A percentile compares a stretch with the other conserved stretches of the same genome.
Conservation (phyloP, 1,140 invertebrate species). For the Nasonia giraulti region DNA sequence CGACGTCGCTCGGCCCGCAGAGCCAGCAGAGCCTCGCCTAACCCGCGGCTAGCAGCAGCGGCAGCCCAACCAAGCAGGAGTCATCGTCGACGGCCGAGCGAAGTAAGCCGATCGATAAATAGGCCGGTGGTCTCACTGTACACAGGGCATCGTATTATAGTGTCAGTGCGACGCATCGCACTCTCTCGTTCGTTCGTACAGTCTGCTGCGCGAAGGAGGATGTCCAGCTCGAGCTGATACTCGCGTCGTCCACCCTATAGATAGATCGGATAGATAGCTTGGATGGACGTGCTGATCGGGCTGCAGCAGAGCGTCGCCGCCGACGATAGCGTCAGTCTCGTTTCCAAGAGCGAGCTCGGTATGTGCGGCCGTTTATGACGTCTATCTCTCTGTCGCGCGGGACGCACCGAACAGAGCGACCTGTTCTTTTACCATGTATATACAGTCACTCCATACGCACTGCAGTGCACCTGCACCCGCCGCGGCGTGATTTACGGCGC, state of each 20-base stretch:
- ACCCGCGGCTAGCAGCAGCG: background rate
- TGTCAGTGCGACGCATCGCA: background rate
- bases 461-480: too few relatives aligned
- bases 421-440: too few relatives aligned
- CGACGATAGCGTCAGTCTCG: constrained; percentile 22
- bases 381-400: too few relatives aligned
- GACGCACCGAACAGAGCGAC: too few relatives aligned
- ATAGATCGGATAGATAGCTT: background rate
- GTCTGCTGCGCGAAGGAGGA: background rate
- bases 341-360: constrained; percentile 40
- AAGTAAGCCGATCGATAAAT: constrained; percentile 19
- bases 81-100: background rate
- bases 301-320: background rate
- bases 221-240: background rate
- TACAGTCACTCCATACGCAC: too few relatives aligned
- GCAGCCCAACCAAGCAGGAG: background rate
- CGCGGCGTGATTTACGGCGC: too few relatives aligned
- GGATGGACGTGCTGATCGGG: constrained; percentile 28
- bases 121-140: background rate
- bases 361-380: constrained; percentile 1
- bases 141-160: background rate
- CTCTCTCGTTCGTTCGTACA: too few relatives aligned
- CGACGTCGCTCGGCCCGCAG: background rate
- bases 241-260: background rate
- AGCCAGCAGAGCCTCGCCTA: background rate